Conservation (phyloP, 2,888 invertebrate genomes). For the Platerodrilus igneus region DNA sequence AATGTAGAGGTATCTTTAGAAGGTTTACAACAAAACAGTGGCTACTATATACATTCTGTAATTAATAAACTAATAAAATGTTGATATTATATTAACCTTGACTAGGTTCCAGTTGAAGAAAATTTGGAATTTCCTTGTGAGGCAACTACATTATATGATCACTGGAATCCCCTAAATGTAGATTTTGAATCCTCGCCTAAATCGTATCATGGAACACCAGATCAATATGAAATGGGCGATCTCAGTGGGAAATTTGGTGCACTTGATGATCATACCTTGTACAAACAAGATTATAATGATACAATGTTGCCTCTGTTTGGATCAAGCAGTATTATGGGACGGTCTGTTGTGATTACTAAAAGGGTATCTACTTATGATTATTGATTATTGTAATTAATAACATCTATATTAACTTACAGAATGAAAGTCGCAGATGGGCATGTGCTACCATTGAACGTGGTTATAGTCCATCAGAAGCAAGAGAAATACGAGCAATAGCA, state of each 20-base stretch:
- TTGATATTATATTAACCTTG: too few relatives aligned
- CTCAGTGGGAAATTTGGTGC: constrained; percentile 82
- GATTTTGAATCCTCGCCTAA: constrained; percentile 58
- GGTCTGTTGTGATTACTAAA: constrained; percentile 82
- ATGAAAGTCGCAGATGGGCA: constrained; percentile 66
- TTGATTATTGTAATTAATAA: constrained; percentile 3
- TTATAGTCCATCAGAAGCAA: constrained; percentile 80
- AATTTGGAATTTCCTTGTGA: constrained; percentile 86
- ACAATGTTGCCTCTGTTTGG: constrained; percentile 79
- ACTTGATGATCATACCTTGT: constrained; percentile 60
- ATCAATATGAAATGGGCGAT: constrained; percentile 84
- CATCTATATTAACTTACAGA: constrained; percentile 42
- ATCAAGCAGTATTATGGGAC: constrained; percentile 72
- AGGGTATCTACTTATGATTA: constrained; percentile 46
- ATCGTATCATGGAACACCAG: constrained; percentile 63
- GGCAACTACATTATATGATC: constrained; percentile 72
- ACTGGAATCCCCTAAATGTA: constrained; percentile 79
- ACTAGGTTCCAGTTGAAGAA: constrained; percentile 74
- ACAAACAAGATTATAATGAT: constrained; percentile 65
- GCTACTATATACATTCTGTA: constrained; percentile 81
- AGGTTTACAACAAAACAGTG: constrained; percentile 62
- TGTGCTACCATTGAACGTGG: constrained; percentile 83
- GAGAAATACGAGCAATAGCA: constrained; percentile 80
- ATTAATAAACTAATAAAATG: constrained; percentile 38
- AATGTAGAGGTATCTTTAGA: constrained; percentile 73